A percentile compares a stretch with the other conserved stretches of the same genome.
These are phyloP conservation scores for Struthio camelus DNA, from an alignment of 2,113 vertebrate species.

Conservation along the genomic window DNA sequence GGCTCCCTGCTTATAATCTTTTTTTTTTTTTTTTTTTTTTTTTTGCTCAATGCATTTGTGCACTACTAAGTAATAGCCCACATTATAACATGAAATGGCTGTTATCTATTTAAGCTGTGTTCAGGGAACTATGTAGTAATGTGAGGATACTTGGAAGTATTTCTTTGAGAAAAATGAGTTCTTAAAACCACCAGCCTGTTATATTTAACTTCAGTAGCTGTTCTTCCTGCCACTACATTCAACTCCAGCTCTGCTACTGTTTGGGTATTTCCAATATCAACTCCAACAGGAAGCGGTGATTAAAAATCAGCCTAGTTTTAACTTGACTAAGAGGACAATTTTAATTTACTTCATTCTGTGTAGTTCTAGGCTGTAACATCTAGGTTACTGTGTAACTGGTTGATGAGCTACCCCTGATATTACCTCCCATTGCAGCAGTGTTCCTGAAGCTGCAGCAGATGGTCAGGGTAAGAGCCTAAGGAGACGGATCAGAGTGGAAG, in stretches of 20 bases:
- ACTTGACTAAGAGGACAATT: not conserved
- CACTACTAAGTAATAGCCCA: not conserved
- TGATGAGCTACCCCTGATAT: not conserved
- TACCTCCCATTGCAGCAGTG: not conserved
- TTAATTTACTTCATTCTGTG: not conserved
- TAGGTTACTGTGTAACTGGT: slow-evolving; percentile 49
- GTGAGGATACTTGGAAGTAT: not conserved
- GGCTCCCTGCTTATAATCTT: not conserved
- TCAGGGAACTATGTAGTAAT: not conserved
- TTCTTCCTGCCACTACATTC: not conserved
- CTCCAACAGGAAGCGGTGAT: not conserved
- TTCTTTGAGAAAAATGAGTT: not conserved
- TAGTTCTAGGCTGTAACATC: not conserved
- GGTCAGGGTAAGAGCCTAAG: not conserved
- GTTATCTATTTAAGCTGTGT: not conserved
- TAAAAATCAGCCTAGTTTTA: not conserved
- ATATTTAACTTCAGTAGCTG: not conserved
- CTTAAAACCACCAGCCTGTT: not conserved
- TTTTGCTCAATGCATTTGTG: not conserved
- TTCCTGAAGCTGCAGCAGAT: slow-evolving; percentile 38
- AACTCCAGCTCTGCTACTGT: not conserved
- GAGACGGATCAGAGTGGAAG: slow-evolving; percentile 22
- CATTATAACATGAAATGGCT: not conserved
- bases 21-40: not conserved
- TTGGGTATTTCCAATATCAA: not conserved